These are phyloP conservation scores for Bombus balteatus DNA, from an alignment of 1,140 invertebrate species.

Conservation along the genomic window DNA sequence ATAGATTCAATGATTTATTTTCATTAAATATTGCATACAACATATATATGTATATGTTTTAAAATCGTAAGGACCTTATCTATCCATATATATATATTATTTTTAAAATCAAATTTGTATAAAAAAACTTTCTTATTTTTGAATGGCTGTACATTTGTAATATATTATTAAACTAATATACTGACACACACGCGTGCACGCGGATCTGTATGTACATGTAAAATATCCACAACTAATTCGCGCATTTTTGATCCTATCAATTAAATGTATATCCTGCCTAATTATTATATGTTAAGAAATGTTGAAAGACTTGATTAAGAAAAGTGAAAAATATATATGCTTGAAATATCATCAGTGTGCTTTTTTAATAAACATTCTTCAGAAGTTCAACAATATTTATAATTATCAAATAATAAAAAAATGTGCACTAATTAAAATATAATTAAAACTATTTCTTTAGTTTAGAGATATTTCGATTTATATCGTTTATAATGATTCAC, in stretches of 20 bases:
- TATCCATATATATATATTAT: conserved; percentile 19
- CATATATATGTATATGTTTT: conserved; percentile 38
- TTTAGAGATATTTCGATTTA: background rate
- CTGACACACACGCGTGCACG: background rate
- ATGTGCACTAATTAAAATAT: background rate
- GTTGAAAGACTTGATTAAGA: background rate
- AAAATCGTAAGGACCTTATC: conserved; percentile 12
- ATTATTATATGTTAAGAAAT: background rate
- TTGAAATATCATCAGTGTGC: background rate
- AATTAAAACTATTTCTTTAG: background rate
- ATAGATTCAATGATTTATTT: conserved; percentile 12
- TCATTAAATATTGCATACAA: conserved; percentile 26
- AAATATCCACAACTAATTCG: background rate
- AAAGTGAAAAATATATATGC: background rate
- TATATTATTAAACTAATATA: conserved; percentile 27
- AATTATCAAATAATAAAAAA: background rate
- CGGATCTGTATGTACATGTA: background rate
- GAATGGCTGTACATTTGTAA: conserved; percentile 40
- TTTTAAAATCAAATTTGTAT: conserved; percentile 41
- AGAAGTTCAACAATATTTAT: background rate
- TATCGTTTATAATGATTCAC: background rate
- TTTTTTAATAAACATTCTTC: background rate
- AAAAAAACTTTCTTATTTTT: conserved; percentile 28
- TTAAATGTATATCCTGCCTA: background rate
- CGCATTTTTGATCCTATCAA: conserved; percentile 3